Base-by-base conservation (phyloP, 2,888 invertebrate genomes). In the Lasioglossum zephyrum region DNA sequence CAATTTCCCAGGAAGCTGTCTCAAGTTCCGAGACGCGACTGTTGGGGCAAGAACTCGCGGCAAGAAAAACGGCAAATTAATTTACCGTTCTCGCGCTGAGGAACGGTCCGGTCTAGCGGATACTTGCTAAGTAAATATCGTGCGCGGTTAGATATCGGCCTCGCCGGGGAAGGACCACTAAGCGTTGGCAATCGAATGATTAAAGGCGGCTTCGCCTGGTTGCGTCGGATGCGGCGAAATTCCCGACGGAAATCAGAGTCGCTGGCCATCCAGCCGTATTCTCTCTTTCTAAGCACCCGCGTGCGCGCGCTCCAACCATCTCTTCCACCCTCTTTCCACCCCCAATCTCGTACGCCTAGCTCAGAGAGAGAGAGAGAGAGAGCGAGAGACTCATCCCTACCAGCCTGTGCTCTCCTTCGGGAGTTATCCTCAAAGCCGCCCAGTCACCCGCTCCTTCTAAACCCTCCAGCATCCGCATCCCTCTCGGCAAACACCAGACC, bases 401-500 rank as follows among this genome's bases (percentile, higher is more conserved):
- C 57, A 47, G 73, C 11, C 60, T 36, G 49, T 66, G 72, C 73
- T 72, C 93, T 91, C 92, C 90, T 87, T 86, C 87, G 87, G 88
- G 89, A 90, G 83, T 87, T 89, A 90, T 90, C 91, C 92, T 89
- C 92, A 91, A 91, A 92, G 91, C 91, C 91, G 77, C 84, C 89
- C 84, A 75, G 78, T 88, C 81, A 84, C 82, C 82, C 89, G 91
- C 91, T 88, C 91, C 93, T 92, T 92, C 92, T 90, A 91, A 93
- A 93, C 92, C 92, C 93, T 92, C 92, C 88, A 87, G 88, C 88
- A 90, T 89, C 88, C 90, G 91, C 87, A 87, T 83, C 93, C 93
- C 94, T 92, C 93, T 94, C 84, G 91, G 94, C 92, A 94, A 94
- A 94, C 92, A 93, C 70, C 91, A 53, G 88, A 79, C 86, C 87